Evolutionary conservation across 2,113 vertebrate species (phyloP).

Genomic region (Semicossyphus pulcher): DNA sequence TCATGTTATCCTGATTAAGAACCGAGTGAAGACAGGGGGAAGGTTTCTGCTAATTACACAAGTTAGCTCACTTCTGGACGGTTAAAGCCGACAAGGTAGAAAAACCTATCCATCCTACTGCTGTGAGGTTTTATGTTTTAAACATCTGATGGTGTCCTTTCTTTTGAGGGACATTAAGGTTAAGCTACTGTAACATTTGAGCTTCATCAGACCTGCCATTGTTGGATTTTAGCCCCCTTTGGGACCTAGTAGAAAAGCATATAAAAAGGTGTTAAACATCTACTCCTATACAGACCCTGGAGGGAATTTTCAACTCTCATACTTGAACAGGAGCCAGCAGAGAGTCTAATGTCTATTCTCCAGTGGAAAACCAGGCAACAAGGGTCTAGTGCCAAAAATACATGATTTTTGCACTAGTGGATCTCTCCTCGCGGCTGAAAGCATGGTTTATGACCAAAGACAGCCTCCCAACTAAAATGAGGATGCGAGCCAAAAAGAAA

Average conservation of each 20-base stretch:
- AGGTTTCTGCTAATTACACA: slow-evolving; percentile 8
- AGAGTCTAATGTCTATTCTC: slow-evolving; percentile 50
- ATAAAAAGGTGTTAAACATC: slow-evolving; percentile 38
- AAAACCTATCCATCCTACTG: background rate
- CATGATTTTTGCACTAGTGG: slow-evolving; percentile 38
- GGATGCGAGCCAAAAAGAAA: slow-evolving; percentile 53
- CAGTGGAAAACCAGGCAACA: slow-evolving; percentile 57
- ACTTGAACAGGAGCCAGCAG: slow-evolving; percentile 65
- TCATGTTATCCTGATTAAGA: slow-evolving; percentile 1
- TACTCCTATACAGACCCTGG: slow-evolving; percentile 22
- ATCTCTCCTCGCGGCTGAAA: slow-evolving; percentile 34
- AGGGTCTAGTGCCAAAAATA: slow-evolving; percentile 58
- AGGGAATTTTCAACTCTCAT: slow-evolving; percentile 54
- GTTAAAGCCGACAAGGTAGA: background rate
- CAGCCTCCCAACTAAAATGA: slow-evolving; percentile 60
- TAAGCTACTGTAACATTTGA: background rate
- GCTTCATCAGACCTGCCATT: background rate
- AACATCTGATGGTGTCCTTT: background rate
- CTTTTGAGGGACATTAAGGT: background rate
- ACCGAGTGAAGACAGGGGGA: background rate
- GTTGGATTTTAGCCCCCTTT: background rate
- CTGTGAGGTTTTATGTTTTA: background rate
- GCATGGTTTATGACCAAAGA: slow-evolving; percentile 48
- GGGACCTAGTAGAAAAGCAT: background rate
- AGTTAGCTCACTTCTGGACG: background rate